Conservation (phyloP, 2,113 vertebrate species). For the Macheiramphus alcinus region DNA sequence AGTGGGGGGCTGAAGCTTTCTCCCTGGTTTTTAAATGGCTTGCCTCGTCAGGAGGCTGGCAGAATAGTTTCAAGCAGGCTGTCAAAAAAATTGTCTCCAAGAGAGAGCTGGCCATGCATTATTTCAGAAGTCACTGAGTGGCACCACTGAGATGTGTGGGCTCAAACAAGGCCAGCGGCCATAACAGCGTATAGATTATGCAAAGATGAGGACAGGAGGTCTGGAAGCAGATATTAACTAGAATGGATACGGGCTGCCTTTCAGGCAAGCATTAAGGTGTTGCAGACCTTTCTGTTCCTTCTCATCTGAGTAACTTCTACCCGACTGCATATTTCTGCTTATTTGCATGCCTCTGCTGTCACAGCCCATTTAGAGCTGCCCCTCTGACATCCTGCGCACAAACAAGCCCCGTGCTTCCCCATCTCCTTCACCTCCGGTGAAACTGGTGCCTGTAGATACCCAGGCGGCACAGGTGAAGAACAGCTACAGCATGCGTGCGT, state of each 20-base stretch:
- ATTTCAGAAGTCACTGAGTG: neutral
- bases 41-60: neutral
- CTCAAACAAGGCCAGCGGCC: neutral
- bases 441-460: neutral
- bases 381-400: neutral
- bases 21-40: neutral
- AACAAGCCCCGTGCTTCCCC: neutral
- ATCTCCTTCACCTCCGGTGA: neutral
- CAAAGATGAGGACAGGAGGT: neutral
- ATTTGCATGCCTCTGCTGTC: neutral
- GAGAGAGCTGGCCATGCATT: neutral
- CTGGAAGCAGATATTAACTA: neutral
- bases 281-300: neutral
- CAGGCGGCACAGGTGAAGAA: neutral
- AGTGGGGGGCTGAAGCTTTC: neutral
- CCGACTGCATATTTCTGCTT: neutral
- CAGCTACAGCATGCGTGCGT: rapidly evolving
- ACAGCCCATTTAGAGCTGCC: neutral
- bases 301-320: neutral
- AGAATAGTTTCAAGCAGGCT: neutral
- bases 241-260: neutral
- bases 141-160: rapidly evolving
- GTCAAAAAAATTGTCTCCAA: neutral
- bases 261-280: neutral
- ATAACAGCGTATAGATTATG: rapidly evolving